Evolutionary conservation across 2,113 vertebrate genomes (phyloP).

Genomic region (Eudyptes chrysolophus): DNA sequence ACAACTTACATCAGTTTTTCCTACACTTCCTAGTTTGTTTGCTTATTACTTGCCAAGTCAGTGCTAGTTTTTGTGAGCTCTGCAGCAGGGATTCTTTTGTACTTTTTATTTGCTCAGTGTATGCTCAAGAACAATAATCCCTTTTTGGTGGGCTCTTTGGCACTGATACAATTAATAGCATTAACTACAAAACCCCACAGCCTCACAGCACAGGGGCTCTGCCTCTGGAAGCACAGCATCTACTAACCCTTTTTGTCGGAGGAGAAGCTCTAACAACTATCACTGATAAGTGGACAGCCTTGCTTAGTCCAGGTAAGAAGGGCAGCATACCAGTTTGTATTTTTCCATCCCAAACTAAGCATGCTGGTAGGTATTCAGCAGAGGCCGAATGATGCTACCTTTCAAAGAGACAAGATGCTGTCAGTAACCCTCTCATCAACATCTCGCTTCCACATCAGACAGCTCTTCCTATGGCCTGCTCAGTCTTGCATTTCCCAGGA

Average conservation of each 20-base stretch:
- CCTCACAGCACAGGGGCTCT: neutral
- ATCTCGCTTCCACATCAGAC: neutral
- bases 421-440: neutral
- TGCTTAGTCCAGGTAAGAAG: neutral
- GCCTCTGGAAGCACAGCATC: neutral
- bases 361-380: neutral
- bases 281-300: too few relatives aligned
- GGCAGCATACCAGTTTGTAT: neutral
- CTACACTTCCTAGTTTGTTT: neutral
- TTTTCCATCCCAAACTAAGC: neutral
- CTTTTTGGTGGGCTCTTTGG: neutral
- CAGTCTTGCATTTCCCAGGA: neutral
- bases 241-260: neutral
- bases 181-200: neutral
- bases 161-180: neutral
- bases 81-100: neutral
- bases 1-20: neutral
- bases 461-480: neutral
- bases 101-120: neutral
- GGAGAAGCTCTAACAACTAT: neutral
- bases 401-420: neutral
- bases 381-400: fast-evolving
- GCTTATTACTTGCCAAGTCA: neutral
- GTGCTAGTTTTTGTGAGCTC: neutral
- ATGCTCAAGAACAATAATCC: neutral